Conservation (phyloP, 2,113 vertebrate species). For the Piliocolobus tephrosceles region DNA sequence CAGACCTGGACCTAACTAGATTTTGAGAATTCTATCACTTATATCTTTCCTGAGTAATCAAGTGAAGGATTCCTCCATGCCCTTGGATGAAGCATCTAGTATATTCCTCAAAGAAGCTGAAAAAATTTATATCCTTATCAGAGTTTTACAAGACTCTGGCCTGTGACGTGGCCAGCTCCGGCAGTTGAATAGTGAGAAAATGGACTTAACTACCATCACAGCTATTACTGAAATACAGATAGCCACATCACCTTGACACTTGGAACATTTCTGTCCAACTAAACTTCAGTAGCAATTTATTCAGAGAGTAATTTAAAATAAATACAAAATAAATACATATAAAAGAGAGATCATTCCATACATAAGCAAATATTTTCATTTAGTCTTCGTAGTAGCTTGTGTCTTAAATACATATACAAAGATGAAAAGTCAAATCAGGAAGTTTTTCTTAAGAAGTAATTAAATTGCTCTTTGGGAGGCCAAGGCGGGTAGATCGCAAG, state of each 20-base stretch:
- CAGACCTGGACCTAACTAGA: neutral
- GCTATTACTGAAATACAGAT: neutral
- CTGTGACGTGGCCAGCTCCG: neutral
- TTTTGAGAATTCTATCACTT: neutral
- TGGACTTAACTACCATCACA: neutral
- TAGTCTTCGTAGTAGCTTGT: neutral
- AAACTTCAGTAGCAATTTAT: conserved; percentile 49
- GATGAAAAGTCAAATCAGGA: neutral
- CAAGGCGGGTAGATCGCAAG: accelerated
- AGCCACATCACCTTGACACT: neutral
- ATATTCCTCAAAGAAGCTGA: neutral
- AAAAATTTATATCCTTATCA: neutral
- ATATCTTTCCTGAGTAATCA: neutral
- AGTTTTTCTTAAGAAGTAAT: conserved; percentile 62
- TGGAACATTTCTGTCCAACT: neutral
- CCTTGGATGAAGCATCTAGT: neutral
- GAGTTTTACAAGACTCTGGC: neutral
- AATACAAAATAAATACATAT: neutral
- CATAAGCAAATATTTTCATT: conserved; percentile 25
- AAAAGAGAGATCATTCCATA: neutral
- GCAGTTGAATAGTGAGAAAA: neutral
- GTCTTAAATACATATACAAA: neutral
- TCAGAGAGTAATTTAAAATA: conserved; percentile 45
- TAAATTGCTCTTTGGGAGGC: neutral
- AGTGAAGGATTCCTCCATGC: neutral